Evolutionary conservation across 2,797 vertebrate species (phyloP), one percentile per base, ranked within the genome.

Genomic region (Molossus alvarezi): DNA sequence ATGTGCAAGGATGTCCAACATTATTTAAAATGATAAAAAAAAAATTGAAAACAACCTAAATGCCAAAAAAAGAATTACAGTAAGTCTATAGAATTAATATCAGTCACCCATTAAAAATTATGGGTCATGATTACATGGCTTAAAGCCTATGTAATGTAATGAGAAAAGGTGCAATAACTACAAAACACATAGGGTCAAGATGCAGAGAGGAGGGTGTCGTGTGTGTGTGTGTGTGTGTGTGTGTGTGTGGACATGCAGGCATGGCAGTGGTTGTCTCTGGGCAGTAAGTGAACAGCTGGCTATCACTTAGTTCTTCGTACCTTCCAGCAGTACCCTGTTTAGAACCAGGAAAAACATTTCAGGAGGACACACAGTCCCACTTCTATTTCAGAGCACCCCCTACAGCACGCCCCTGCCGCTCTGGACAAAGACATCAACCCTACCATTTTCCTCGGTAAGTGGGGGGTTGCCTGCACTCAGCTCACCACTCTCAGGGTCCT

Each of bases 401-500:
- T 9, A 6, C 1, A 0, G 18, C 14, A 29, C 11, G 4, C 67
- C 25, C 15, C 4, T 20, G 25, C 17, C 1, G 10, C 67, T 29
- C 37, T 13, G 67, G 25, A 55, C 25, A 3, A 3, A 11, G 21
- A 9, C 29, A 0, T 6, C 9, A 4, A 21, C 79, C 60, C 41
- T 5, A 11, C 1, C 41, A 6, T 6, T 0, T 21, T 17, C 65
- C 20, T 0, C 4, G 0, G 17, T n/a, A n/a, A n/a, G n/a, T n/a
- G n/a, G 12, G 53, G 15, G 23, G 11, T 20, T 6, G 4, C 27
- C 45, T 0, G 41, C 3, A 0, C 17, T 10, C 15, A 27, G 6
- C 97, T 98, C 98, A 99, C 99, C 99, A 99, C 99, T 98, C 99
- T 98, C 96, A 99, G 98, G 0, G 99, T 99, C 5, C 99, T 99